A percentile compares a stretch with the other conserved stretches of the same genome.
These are phyloP conservation scores for Trachelipus rathkii DNA, from an alignment of 1,140 invertebrate species.

Conservation along the genomic window DNA sequence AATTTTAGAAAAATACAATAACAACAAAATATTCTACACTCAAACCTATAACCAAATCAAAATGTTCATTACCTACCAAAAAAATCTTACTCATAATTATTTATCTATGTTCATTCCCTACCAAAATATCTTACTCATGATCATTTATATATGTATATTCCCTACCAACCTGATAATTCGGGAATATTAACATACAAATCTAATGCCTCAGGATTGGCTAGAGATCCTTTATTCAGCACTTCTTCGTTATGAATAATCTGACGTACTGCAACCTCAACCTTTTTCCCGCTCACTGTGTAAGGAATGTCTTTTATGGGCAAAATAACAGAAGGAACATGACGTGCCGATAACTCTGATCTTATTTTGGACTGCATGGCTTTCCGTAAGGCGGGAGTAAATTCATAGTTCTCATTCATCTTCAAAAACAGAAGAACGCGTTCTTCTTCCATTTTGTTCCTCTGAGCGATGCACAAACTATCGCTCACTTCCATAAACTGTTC, in stretches of 20 bases:
- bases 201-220: constrained; percentile 47
- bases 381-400: constrained; percentile 51
- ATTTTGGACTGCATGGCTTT: constrained; percentile 52
- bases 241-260: constrained; percentile 54
- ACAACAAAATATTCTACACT: too few relatives aligned
- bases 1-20: too few relatives aligned
- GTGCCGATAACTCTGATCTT: constrained; percentile 52
- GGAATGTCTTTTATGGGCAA: constrained; percentile 56
- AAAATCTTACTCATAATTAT: too few relatives aligned
- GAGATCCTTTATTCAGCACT: constrained; percentile 45
- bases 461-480: constrained; percentile 59
- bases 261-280: constrained; percentile 60
- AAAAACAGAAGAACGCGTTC: constrained; percentile 59
- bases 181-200: constrained; percentile 46
- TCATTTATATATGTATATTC: too few relatives aligned
- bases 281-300: constrained; percentile 61
- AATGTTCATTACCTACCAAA: too few relatives aligned
- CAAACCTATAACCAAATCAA: too few relatives aligned
- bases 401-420: constrained; percentile 51
- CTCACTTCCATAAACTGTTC: constrained; percentile 55
- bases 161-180: constrained; percentile 35
- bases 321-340: constrained; percentile 57
- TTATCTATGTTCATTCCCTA: too few relatives aligned
- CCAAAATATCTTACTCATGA: too few relatives aligned
- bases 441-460: constrained; percentile 51